Conservation (phyloP, 2,113 vertebrate genomes). For the Catagonus wagneri region DNA sequence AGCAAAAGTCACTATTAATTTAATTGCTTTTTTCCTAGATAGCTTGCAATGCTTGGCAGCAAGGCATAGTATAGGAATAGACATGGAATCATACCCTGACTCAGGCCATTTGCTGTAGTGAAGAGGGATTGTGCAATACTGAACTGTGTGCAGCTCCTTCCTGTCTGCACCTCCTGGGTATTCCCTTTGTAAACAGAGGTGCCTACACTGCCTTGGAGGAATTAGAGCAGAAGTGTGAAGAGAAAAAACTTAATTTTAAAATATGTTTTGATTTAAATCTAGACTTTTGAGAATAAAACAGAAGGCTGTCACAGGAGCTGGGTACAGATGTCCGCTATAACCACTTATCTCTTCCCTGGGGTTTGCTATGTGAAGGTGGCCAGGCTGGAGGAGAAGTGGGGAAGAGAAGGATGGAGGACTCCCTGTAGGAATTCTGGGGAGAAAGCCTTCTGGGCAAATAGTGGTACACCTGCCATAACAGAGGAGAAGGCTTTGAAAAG, state of each 20-base stretch:
- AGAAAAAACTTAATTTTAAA: not conserved
- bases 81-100: not conserved
- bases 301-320: not conserved
- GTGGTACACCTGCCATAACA: not conserved
- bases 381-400: not conserved
- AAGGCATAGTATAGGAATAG: not conserved
- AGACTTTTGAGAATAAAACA: not conserved
- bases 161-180: not conserved
- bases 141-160: not conserved
- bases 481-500: not conserved
- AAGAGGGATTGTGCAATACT: not conserved
- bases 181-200: not conserved
- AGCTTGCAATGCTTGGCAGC: slow-evolving; percentile 50
- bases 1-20: slow-evolving; percentile 21
- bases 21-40: slow-evolving; percentile 64
- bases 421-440: not conserved
- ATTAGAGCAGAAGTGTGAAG: not conserved
- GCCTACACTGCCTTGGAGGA: not conserved
- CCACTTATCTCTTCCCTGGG: not conserved
- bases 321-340: not conserved
- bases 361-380: accelerated
- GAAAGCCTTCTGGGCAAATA: not conserved
- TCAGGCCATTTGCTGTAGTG: not conserved
- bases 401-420: not conserved
- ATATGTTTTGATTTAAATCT: not conserved